Evolutionary conservation across 2,888 invertebrate species (phyloP).

Genomic region (Stramonita haemastoma): DNA sequence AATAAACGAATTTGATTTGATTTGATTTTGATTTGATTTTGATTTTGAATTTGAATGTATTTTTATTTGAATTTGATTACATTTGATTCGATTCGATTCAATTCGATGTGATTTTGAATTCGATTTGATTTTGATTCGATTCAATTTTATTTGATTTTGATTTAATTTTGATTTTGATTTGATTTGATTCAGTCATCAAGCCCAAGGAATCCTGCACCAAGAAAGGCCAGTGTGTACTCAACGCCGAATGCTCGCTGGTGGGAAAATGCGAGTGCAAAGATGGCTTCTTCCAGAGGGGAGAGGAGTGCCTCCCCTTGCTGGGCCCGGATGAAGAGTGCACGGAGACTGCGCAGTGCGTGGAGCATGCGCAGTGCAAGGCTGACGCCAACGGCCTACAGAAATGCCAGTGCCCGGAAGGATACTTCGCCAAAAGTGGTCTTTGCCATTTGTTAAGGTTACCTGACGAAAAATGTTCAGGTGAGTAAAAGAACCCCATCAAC

Average conservation of each 20-base stretch:
- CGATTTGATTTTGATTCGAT: too few relatives aligned
- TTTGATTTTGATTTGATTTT: too few relatives aligned
- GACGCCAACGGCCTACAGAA: not conserved
- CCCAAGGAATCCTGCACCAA: slow-evolving; percentile 39
- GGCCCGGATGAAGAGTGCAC: slow-evolving; percentile 37
- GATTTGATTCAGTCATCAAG: slow-evolving; percentile 34
- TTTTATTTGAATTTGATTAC: too few relatives aligned
- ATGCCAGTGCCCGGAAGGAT: slow-evolving; percentile 27
- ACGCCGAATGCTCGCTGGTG: slow-evolving; percentile 47
- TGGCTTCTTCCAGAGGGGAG: slow-evolving; percentile 39
- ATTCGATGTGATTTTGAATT: too few relatives aligned
- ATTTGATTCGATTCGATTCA: too few relatives aligned
- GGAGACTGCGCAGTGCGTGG: slow-evolving; percentile 43
- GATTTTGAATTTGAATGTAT: too few relatives aligned
- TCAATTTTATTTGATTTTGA: too few relatives aligned
- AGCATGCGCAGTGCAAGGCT: slow-evolving; percentile 34
- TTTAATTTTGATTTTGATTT: too few relatives aligned
- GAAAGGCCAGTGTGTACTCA: slow-evolving; percentile 47
- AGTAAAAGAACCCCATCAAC: not conserved
- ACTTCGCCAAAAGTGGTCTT: slow-evolving; percentile 16
- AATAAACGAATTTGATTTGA: too few relatives aligned
- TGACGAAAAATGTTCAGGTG: slow-evolving; percentile 31
- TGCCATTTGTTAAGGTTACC: slow-evolving; percentile 11
- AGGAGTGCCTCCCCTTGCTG: slow-evolving; percentile 39
- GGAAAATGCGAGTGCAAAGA: slow-evolving; percentile 42